A percentile compares a stretch with the other conserved stretches of the same genome.
Evolutionary conservation across 2,797 vertebrate species (phyloP).

Genomic region (Babyrousa celebensis): DNA sequence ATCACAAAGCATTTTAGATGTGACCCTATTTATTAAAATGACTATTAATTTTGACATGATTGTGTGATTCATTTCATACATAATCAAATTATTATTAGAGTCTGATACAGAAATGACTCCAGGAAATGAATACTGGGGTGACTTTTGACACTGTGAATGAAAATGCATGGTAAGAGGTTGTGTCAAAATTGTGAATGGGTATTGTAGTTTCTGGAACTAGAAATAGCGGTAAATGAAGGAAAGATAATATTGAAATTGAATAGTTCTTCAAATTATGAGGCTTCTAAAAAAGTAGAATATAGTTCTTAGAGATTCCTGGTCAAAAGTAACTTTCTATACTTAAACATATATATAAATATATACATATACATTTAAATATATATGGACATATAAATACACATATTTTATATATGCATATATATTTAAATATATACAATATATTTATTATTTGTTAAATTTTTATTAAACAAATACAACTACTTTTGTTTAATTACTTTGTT

Average conservation of each 20-base stretch:
- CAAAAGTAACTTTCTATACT: not conserved
- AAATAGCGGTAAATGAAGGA: not conserved
- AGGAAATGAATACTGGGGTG: not conserved
- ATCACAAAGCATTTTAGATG: not conserved
- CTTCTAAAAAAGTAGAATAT: not conserved
- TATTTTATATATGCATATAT: too few relatives aligned
- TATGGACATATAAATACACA: too few relatives aligned
- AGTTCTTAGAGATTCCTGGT: not conserved
- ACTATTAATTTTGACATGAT: not conserved
- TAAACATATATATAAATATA: not conserved
- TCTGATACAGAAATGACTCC: not conserved
- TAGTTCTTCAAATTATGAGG: not conserved
- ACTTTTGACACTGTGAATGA: not conserved
- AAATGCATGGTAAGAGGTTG: not conserved
- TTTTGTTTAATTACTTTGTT: not conserved
- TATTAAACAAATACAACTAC: not conserved
- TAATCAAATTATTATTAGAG: not conserved
- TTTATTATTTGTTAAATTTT: not conserved
- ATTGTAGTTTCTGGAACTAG: not conserved
- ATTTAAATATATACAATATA: not conserved
- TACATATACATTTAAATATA: not conserved
- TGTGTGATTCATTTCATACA: not conserved
- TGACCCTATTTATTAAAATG: not conserved
- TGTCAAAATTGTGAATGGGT: not conserved
- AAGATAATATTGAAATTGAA: not conserved